These are phyloP conservation scores for Enteromius argenteus DNA, from an alignment of 2,797 vertebrate genomes.

Conservation along the genomic window DNA sequence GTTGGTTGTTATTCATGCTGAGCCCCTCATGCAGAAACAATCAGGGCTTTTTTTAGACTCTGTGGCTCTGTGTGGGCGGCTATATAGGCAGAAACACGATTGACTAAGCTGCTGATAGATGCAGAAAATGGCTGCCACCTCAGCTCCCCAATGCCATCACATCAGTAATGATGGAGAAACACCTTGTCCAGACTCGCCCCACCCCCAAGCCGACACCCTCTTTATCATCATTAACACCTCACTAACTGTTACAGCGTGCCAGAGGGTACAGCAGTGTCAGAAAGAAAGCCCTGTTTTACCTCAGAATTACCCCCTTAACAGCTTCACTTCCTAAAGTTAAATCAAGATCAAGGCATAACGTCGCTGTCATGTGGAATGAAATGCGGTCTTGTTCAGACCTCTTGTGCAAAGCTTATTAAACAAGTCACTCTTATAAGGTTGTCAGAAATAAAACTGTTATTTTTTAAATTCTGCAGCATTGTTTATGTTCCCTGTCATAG, in stretches of 20 bases:
- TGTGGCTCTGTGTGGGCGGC: conserved; percentile 57
- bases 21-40: conserved; percentile 52
- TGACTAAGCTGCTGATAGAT: conserved; percentile 69
- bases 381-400: not conserved
- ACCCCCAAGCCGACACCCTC: conserved; percentile 59
- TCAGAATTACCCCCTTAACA: conserved; percentile 52
- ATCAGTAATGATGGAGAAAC: conserved; percentile 71
- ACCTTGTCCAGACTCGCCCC: conserved; percentile 64
- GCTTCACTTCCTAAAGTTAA: conserved; percentile 4
- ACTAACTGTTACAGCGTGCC: conserved; percentile 63
- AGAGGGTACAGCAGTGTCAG: conserved; percentile 64
- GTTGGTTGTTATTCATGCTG: conserved; percentile 45
- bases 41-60: conserved; percentile 54
- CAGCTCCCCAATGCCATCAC: conserved; percentile 67
- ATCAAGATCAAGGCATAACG: conserved; percentile 58
- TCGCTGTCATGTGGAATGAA: conserved; percentile 33
- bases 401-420: not conserved
- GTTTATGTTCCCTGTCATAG: conserved; percentile 69
- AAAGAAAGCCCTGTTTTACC: conserved; percentile 67
- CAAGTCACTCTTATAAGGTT: not conserved
- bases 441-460: not conserved
- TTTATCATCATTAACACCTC: conserved; percentile 76
- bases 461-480: conserved; percentile 20
- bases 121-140: conserved; percentile 72
- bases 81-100: conserved; percentile 58